Percentiles rank a stretch among this genome's conserved stretches.
These are phyloP conservation scores for Chymomyza costata DNA, from an alignment of 1,140 invertebrate genomes.

Conservation along the genomic window DNA sequence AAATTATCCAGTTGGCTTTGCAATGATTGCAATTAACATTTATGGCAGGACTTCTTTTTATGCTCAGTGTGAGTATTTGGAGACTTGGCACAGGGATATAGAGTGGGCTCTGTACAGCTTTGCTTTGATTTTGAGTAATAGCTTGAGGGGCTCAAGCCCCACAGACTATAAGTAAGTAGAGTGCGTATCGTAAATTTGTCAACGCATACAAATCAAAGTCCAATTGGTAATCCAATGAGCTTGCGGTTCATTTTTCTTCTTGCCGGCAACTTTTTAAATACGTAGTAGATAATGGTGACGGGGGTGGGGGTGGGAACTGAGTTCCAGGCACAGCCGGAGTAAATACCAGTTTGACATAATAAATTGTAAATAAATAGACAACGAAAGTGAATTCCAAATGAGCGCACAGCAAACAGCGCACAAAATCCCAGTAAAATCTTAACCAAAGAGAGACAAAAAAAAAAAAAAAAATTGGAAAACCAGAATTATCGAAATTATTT, in stretches of 20 bases:
- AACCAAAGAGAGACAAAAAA: constrained; percentile 32
- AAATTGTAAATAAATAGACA: constrained; percentile 58
- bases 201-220: constrained; percentile 56
- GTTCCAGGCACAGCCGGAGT: neutral
- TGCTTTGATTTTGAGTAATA: neutral
- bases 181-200: too few species aligned
- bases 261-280: too few species aligned
- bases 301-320: neutral
- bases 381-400: constrained; percentile 68
- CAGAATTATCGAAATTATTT: constrained; percentile 64
- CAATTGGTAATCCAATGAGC: constrained; percentile 58
- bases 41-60: constrained; percentile 55
- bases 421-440: neutral
- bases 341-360: constrained; percentile 25
- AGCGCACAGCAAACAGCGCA: constrained; percentile 31
- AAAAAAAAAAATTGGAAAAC: constrained; percentile 37
- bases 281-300: too few species aligned
- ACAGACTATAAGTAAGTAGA: too few species aligned
- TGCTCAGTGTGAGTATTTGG: too few species aligned
- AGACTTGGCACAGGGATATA: too few species aligned
- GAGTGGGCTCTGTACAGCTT: too few species aligned
- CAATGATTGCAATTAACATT: constrained; percentile 68
- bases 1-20: constrained; percentile 6
- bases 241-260: constrained; percentile 40
- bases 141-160: too few species aligned